Base-by-base conservation (phyloP, 2,888 invertebrate genomes). In the Sussaba pulchella region DNA sequence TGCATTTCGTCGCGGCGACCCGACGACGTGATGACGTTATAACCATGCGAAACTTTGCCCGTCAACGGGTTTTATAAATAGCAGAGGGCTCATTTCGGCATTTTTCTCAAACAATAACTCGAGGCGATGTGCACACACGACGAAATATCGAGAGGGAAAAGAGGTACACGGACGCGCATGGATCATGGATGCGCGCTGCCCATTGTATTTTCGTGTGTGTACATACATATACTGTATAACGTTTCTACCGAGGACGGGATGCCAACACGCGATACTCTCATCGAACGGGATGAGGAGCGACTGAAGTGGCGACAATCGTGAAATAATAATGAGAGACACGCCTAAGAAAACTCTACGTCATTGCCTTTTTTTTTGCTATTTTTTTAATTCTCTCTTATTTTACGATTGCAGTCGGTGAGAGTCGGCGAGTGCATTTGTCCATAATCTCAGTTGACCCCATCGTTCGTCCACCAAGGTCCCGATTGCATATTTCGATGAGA, bases 41-140 rank as follows among this genome's bases (percentile, higher is more conserved):
- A 12, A n/a, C 12, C n/a, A 26, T 19, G 31, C 1, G 26, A 31
- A 71, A 45, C 50, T 31, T 26, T 6, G 12, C 10, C 4, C 31
- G 31, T 31, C 31, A 5, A 2, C 26, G 63, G 72, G 26, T 52
- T 76, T 70, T 14, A 71, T 41, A 71, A 80, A 76, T 76, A 80
- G 50, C 70, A 21, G 36, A 17, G 36, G 45, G 70, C 66, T 69
- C 77, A 41, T 80, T 82, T 82, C 71, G 71, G 69, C 63, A 79
- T 77, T 77, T 83, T 63, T 77, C 78, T 69, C 70, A 79, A 82
- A 82, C 73, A 79, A 69, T 74, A 74, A 78, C 70, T 73, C 61
- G 69, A 73, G 57, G 69, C 57, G 72, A 57, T 63, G 39, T 57
- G 66, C 71, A 72, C 31, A 76, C 67, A 61, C 31, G 24, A 21